A percentile compares a stretch with the other conserved stretches of the same genome.
phyloP scores from a whole-genome alignment of 2,113 vertebrate species.

The Chaetodon auriga region DNA sequence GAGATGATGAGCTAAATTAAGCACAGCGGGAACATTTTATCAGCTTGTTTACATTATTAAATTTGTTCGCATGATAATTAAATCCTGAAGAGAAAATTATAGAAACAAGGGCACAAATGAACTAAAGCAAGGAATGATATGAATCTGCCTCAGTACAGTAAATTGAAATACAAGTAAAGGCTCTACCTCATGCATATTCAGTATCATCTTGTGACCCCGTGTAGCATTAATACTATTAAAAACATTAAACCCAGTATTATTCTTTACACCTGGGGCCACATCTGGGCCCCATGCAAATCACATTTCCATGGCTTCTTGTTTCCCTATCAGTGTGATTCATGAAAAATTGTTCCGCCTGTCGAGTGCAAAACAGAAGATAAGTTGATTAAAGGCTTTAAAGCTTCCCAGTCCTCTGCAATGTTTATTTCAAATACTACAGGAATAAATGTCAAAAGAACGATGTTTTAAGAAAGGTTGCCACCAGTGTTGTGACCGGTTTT shows the following conservation, averaged over 20 bases:
- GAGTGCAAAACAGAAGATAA: constrained; percentile 52
- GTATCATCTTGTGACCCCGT: constrained; percentile 27
- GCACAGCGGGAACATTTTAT: constrained; percentile 35
- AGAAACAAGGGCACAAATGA: constrained; percentile 22
- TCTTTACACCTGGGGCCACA: constrained; percentile 58
- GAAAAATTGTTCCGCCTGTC: constrained; percentile 55
- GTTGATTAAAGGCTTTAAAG: constrained; percentile 59
- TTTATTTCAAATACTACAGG: constrained; percentile 20
- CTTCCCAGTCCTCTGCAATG: constrained; percentile 16
- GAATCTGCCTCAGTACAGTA: constrained; percentile 1
- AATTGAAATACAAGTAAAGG: not conserved
- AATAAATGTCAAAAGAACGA: not conserved
- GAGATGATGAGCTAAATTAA: constrained; percentile 25
- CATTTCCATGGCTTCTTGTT: constrained; percentile 64
- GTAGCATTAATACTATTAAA: constrained; percentile 29
- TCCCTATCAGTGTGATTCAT: constrained; percentile 54
- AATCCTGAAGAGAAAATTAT: constrained; percentile 28
- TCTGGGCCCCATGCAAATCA: constrained; percentile 49
- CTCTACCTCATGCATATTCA: constrained; percentile 30
- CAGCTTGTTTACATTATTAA: constrained; percentile 44
- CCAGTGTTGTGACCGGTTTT: not conserved
- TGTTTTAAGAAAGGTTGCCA: not conserved
- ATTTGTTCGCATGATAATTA: constrained; percentile 20
- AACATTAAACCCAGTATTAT: constrained; percentile 37
- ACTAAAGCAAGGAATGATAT: not conserved